Conservation (phyloP, 2,797 vertebrate genomes). For the Pogoniulus pusillus region DNA sequence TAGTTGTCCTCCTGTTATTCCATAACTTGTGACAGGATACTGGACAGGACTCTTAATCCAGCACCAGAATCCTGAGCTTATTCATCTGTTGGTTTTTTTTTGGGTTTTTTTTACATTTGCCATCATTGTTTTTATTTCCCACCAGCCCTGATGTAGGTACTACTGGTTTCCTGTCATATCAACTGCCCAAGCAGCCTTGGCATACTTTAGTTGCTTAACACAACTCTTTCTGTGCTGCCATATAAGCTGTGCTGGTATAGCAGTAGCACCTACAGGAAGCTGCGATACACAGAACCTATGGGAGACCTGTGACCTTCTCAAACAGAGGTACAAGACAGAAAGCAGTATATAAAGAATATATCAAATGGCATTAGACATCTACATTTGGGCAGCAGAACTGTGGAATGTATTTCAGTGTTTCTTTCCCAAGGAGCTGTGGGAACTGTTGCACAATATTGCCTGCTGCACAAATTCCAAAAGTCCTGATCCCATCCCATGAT, state of each 20-base stretch:
- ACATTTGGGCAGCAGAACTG: background rate
- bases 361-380: background rate
- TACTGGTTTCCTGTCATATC: background rate
- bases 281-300: background rate
- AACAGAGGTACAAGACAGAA: background rate
- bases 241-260: background rate
- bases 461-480: background rate
- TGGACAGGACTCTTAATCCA: background rate
- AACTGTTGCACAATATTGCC: background rate
- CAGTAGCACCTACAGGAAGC: background rate
- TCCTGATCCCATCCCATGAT: background rate
- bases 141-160: background rate
- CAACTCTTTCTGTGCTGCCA: background rate
- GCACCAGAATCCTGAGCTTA: background rate
- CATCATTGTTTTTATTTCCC: background rate
- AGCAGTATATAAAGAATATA: background rate
- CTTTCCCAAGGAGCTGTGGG: background rate
- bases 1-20: background rate
- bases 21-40: background rate
- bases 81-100: background rate
- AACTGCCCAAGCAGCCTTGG: background rate
- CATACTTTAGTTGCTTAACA: background rate
- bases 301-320: background rate
- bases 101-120: background rate
- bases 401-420: background rate